Percentiles rank a stretch among this genome's conserved stretches.
These are phyloP conservation scores for Phyllotreta striolata DNA, from an alignment of 2,888 invertebrate species.

Conservation along the genomic window DNA sequence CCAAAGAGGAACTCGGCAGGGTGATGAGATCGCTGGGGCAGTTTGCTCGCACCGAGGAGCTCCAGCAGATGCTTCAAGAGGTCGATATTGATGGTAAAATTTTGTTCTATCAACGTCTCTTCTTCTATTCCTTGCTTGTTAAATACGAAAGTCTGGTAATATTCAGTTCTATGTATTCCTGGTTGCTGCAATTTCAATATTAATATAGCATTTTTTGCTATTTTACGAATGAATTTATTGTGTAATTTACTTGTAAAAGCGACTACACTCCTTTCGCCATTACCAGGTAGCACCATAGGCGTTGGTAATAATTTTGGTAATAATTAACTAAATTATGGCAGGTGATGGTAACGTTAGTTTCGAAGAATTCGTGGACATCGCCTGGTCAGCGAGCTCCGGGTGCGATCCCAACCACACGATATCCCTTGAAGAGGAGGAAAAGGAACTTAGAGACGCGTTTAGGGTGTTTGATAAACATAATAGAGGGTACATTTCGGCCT, in stretches of 20 bases:
- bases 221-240: too few relatives aligned
- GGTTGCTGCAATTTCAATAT: too few relatives aligned
- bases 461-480: conserved; percentile 91
- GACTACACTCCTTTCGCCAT: too few relatives aligned
- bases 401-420: conserved; percentile 60
- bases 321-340: too few relatives aligned
- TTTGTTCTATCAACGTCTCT: too few relatives aligned
- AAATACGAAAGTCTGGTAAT: too few relatives aligned
- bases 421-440: conserved; percentile 83
- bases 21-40: conserved; percentile 88
- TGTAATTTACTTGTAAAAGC: too few relatives aligned
- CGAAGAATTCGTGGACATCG: conserved; percentile 86
- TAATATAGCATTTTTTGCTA: too few relatives aligned
- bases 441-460: conserved; percentile 85
- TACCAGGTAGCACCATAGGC: too few relatives aligned
- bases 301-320: too few relatives aligned
- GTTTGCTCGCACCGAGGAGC: conserved; percentile 85
- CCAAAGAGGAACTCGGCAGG: conserved; percentile 84
- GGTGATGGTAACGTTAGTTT: conserved; percentile 89
- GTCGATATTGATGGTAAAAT: conserved; percentile 60
- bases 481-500: conserved; percentile 90
- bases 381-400: conserved; percentile 59
- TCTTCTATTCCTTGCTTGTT: too few relatives aligned
- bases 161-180: too few relatives aligned
- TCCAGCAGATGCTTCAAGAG: conserved; percentile 86